Percentiles rank a stretch among this genome's conserved stretches.
Conservation (phyloP, 1,140 invertebrate genomes). For the Tetragonula clypearis region DNA sequence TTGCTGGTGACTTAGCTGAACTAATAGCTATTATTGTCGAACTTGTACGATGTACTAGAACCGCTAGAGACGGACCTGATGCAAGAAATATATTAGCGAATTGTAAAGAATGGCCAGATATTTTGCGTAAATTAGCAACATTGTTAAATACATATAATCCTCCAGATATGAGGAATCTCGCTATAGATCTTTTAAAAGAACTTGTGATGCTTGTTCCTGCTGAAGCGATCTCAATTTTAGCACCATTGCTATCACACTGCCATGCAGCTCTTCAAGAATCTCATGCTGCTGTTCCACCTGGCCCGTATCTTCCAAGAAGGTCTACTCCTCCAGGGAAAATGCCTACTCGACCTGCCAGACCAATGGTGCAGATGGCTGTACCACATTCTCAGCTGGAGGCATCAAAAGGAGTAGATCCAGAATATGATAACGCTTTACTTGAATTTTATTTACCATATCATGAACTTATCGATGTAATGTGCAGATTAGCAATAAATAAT, state of each 20-base stretch:
- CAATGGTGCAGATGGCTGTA: constrained; percentile 94
- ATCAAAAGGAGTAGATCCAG: constrained; percentile 87
- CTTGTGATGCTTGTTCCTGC: constrained; percentile 91
- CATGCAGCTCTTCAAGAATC: constrained; percentile 91
- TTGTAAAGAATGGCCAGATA: constrained; percentile 93
- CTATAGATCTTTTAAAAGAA: constrained; percentile 92
- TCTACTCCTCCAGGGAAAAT: constrained; percentile 84
- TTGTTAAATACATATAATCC: constrained; percentile 95
- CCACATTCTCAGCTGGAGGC: constrained; percentile 89
- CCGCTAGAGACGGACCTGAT: constrained; percentile 85
- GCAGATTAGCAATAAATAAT: constrained; percentile 92
- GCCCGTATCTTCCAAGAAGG: constrained; percentile 88
- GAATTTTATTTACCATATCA: constrained; percentile 93
- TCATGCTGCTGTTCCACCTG: constrained; percentile 86
- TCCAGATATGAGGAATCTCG: constrained; percentile 90
- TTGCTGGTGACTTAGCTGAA: constrained; percentile 91
- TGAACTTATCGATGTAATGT: constrained; percentile 92
- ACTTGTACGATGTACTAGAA: constrained; percentile 87
- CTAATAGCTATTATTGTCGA: constrained; percentile 90
- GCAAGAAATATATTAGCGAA: constrained; percentile 84
- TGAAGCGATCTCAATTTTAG: constrained; percentile 91
- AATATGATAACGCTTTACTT: constrained; percentile 89
- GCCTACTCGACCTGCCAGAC: constrained; percentile 86
- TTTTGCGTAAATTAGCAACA: constrained; percentile 91
- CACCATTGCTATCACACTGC: constrained; percentile 92